Evolutionary conservation across 2,113 vertebrate species (phyloP).

Genomic region (Rallus limicola): DNA sequence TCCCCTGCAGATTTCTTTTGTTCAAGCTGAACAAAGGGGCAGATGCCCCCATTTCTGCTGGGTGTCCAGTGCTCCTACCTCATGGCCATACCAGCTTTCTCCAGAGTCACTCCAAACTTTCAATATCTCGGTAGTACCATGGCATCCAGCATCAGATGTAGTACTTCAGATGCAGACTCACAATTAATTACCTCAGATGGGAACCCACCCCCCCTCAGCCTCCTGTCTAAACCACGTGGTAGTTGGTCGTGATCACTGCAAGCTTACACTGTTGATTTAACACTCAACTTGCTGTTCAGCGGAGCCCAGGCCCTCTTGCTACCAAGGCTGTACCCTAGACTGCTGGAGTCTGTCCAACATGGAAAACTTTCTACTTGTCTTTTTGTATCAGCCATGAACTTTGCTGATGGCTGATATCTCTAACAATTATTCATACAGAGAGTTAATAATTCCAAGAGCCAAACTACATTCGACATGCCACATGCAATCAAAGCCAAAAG

Average conservation of each 20-base stretch:
- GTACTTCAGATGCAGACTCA: not conserved
- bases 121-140: not conserved
- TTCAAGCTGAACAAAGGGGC: not conserved
- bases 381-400: not conserved
- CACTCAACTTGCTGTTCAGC: not conserved
- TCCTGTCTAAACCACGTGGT: rapidly evolving
- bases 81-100: not conserved
- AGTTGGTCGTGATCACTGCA: not conserved
- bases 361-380: not conserved
- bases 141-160: not conserved
- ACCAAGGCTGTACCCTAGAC: not conserved
- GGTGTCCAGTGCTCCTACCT: not conserved
- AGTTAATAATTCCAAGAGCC: not conserved
- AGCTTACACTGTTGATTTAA: not conserved
- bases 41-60: not conserved
- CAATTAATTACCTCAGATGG: too few relatives aligned
- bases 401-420: not conserved
- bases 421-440: not conserved
- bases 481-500: not conserved
- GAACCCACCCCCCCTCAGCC: not conserved
- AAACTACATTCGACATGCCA: not conserved
- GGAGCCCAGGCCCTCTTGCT: not conserved
- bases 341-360: not conserved
- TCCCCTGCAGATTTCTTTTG: not conserved
- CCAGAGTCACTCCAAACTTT: not conserved